Evolutionary conservation across 2,888 invertebrate species (phyloP), one percentile per base, ranked within the genome.

Genomic region (Netelia fuscicornis): DNA sequence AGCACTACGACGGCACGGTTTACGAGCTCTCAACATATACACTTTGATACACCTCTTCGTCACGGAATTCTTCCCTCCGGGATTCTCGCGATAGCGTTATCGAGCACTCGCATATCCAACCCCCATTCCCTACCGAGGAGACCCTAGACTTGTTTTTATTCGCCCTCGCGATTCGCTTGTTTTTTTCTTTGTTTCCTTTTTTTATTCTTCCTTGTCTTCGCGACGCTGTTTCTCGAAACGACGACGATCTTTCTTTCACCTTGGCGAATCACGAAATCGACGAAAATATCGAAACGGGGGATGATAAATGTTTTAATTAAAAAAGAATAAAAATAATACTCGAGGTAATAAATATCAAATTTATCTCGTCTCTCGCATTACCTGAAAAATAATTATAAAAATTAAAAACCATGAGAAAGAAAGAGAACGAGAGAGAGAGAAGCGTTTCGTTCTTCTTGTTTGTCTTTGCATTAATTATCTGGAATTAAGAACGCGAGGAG

Each of bases 381-480:
- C 13, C 13, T 54, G n/a, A 13, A 6, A 54, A 54, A 54, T 54
- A 54, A 54, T 54, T 6, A 6, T 42, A 23, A 23, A 23, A 10
- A 11, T 72, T 42, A 56, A 37, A 6, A 52, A 75, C 60, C 9
- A 60, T 9, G 62, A 56, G 58, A 23, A 60, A 71, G 62, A 67
- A 6, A 64, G 30, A 25, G 48, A 64, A n/a, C 80, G 74, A 76
- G 67, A 83, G 79, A 86, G 83, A 70, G 65, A 70, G 71, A 86
- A 88, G 37, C 85, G 88, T 84, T 84, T 79, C 92, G 91, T 92
- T 91, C 91, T 92, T 91, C 91, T 91, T 93, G 92, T 92, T 93
- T 93, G 93, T 92, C 93, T 92, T 92, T 92, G 91, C 91, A 93
- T 93, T 93, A 93, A 93, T 93, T 93, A 93, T 92, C 91, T 90